These are phyloP conservation scores for Halesus radiatus DNA, from an alignment of 1,140 invertebrate genomes.

Conservation along the genomic window DNA sequence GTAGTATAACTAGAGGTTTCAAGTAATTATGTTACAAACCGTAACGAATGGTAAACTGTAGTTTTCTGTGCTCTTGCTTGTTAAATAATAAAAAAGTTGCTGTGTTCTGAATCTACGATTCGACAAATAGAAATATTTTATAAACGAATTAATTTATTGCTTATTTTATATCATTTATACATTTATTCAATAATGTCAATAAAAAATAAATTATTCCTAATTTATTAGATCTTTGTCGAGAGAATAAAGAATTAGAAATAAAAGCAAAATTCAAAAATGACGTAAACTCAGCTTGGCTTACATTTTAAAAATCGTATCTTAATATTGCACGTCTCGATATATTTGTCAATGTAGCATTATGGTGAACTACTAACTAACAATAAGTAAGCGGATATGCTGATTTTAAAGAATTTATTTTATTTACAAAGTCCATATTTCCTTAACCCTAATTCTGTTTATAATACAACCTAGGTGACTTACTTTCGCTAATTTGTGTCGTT, in stretches of 20 bases:
- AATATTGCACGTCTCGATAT: slow-evolving; percentile 32
- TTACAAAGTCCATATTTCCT: slow-evolving; percentile 37
- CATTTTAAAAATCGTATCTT: slow-evolving; percentile 10
- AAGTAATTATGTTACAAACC: no score
- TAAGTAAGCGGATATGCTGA: slow-evolving; percentile 33
- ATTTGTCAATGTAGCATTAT: slow-evolving; percentile 27
- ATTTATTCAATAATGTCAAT: slow-evolving; percentile 13
- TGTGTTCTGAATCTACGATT: not conserved
- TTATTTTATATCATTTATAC: slow-evolving; percentile 3
- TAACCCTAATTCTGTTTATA: slow-evolving; percentile 33
- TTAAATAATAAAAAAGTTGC: not conserved
- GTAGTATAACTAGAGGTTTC: no score
- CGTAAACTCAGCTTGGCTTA: slow-evolving; percentile 29
- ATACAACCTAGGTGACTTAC: slow-evolving; percentile 39
- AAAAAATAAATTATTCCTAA: slow-evolving; percentile 16
- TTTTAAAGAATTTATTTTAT: slow-evolving; percentile 36
- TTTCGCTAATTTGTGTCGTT: slow-evolving; percentile 38
- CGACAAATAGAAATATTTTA: not conserved
- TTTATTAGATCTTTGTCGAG: not conserved
- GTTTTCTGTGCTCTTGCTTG: no score
- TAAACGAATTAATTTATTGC: slow-evolving; percentile 13
- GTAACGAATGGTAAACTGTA: no score
- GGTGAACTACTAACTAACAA: slow-evolving; percentile 29
- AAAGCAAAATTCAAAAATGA: slow-evolving; percentile 31
- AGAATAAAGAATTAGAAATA: slow-evolving; percentile 8